Percentiles rank a stretch among this genome's conserved stretches.
These are phyloP conservation scores for Stenichneumon culpator DNA, from an alignment of 2,888 invertebrate genomes.

Conservation along the genomic window DNA sequence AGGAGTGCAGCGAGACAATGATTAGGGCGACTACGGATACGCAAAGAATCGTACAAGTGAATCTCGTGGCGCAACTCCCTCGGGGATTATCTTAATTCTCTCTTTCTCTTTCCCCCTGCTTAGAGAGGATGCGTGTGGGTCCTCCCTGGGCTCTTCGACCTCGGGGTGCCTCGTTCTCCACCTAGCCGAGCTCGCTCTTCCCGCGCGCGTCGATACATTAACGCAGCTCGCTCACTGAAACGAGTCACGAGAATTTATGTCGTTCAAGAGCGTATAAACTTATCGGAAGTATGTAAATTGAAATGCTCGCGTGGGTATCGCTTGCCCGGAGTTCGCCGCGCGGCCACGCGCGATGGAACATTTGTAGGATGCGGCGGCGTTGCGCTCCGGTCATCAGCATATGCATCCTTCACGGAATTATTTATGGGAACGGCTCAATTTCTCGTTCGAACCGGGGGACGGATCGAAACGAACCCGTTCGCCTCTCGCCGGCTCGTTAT, in stretches of 20 bases:
- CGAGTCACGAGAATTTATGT: constrained; percentile 57
- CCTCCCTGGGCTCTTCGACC: background rate
- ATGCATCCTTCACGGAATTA: constrained; percentile 59
- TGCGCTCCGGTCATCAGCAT: constrained; percentile 11
- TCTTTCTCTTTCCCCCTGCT: background rate
- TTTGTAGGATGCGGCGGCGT: constrained; percentile 18
- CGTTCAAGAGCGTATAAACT: constrained; percentile 35
- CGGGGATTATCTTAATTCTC: constrained; percentile 41
- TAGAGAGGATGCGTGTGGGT: background rate
- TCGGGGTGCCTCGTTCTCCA: background rate
- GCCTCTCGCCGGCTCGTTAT: constrained; percentile 32
- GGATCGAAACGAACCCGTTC: constrained; percentile 28
- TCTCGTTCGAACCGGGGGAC: constrained; percentile 48
- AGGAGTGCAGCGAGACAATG: constrained; percentile 19
- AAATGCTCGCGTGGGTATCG: constrained; percentile 66
- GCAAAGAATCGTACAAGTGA: constrained; percentile 33
- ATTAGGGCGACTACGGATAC: background rate
- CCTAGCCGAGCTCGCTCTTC: constrained; percentile 11
- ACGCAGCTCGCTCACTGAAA: constrained; percentile 43
- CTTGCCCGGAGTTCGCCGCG: constrained; percentile 15
- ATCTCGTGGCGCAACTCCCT: constrained; percentile 13
- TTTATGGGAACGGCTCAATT: constrained; percentile 60
- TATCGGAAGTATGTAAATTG: constrained; percentile 73
- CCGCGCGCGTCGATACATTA: constrained; percentile 35
- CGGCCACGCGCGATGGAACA: constrained; percentile 21